Conservation (phyloP, 1,140 invertebrate species). For the Aphaenogaster rudis region DNA sequence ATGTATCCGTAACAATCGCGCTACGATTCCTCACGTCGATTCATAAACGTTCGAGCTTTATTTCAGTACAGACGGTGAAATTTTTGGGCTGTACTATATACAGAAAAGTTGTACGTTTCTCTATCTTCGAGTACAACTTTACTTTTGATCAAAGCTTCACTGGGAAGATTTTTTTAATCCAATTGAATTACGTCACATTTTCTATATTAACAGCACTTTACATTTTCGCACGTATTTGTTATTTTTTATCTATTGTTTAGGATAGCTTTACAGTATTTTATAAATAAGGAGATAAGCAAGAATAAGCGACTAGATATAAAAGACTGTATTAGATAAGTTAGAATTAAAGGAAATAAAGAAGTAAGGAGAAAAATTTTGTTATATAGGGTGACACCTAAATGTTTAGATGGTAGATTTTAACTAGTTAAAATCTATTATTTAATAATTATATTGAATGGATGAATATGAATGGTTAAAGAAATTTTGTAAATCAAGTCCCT, state of each 20-base stretch:
- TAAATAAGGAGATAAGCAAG: too few species aligned
- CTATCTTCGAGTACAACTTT: background rate
- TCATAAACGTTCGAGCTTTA: background rate
- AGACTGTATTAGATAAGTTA: too few species aligned
- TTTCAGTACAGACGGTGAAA: background rate
- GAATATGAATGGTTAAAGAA: too few species aligned
- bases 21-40: background rate
- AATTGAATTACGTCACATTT: background rate
- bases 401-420: too few species aligned
- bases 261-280: background rate
- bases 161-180: slow-evolving; percentile 4
- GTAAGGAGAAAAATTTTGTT: too few species aligned
- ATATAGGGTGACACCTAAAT: too few species aligned
- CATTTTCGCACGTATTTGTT: background rate
- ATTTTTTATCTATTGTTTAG: background rate
- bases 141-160: background rate
- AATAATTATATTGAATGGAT: too few species aligned
- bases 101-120: background rate
- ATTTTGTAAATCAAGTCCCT: too few species aligned
- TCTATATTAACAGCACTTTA: background rate
- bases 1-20: too few species aligned
- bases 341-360: too few species aligned
- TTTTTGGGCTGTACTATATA: background rate
- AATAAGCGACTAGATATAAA: too few species aligned
- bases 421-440: too few species aligned